Evolutionary conservation across 2,888 invertebrate species (phyloP).

Genomic region (Acrobasis suavella): DNA sequence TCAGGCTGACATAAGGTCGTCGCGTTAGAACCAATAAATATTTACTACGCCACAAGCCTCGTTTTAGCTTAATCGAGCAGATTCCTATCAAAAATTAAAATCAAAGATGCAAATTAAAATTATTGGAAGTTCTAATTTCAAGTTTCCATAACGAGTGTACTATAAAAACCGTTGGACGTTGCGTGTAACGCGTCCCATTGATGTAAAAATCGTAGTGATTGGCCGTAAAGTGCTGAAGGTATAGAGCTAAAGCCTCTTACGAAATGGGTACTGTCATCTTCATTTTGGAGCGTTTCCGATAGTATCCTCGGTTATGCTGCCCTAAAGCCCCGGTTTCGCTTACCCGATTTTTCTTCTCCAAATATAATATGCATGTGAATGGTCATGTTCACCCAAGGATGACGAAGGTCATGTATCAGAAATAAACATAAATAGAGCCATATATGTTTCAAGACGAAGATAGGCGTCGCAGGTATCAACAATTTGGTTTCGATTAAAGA

Average conservation of each 20-base stretch:
- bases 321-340: too few relatives aligned
- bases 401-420: too few relatives aligned
- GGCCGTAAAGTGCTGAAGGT: neutral
- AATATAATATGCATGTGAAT: too few relatives aligned
- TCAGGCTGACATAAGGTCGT: slow-evolving; percentile 2
- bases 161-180: slow-evolving; percentile 38
- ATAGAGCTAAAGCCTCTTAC: neutral
- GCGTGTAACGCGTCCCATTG: slow-evolving; percentile 5
- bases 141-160: slow-evolving; percentile 32
- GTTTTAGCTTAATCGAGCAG: neutral
- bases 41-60: neutral
- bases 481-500: too few relatives aligned
- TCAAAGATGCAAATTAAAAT: slow-evolving; percentile 20
- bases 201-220: neutral
- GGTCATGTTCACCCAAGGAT: too few relatives aligned
- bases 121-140: slow-evolving; percentile 22
- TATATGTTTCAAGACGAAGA: too few relatives aligned
- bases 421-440: too few relatives aligned
- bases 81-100: slow-evolving; percentile 1
- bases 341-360: too few relatives aligned
- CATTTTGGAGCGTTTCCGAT: too few relatives aligned
- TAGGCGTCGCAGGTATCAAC: too few relatives aligned
- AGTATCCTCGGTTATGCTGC: too few relatives aligned
- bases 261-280: too few relatives aligned
- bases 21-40: neutral